Conservation (phyloP, 2,888 invertebrate species). For the Brachypterus glaber region DNA sequence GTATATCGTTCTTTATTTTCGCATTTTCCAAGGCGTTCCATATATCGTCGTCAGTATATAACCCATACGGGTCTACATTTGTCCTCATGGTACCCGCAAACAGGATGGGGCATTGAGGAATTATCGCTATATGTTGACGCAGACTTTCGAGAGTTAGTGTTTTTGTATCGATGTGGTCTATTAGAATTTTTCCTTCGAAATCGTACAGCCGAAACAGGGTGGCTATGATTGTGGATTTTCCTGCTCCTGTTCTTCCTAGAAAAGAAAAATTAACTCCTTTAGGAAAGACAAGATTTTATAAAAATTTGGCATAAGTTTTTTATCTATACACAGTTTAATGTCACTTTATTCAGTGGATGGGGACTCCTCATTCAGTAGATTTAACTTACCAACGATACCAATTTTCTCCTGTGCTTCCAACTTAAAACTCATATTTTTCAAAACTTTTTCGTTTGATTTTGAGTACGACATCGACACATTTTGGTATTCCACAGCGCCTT, state of each 20-base stretch:
- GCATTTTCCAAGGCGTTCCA: constrained; percentile 35
- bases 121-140: constrained; percentile 44
- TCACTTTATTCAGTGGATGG: too few relatives aligned
- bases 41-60: constrained; percentile 28
- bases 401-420: constrained; percentile 63
- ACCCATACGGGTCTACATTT: constrained; percentile 28
- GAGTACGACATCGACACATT: constrained; percentile 62
- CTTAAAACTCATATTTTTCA: constrained; percentile 58
- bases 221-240: constrained; percentile 68
- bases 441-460: constrained; percentile 52
- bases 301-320: too few relatives aligned
- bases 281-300: too few relatives aligned
- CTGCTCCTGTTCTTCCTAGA: constrained; percentile 80
- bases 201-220: constrained; percentile 70
- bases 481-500: constrained; percentile 53
- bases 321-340: too few relatives aligned
- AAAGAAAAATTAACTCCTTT: too few relatives aligned
- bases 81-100: constrained; percentile 48
- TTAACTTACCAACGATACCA: constrained; percentile 69
- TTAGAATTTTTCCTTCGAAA: constrained; percentile 61
- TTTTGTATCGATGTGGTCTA: constrained; percentile 28
- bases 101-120: constrained; percentile 45
- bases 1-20: constrained; percentile 32
- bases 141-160: constrained; percentile 41
- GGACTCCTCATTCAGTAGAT: too few relatives aligned